Evolutionary conservation across 2,797 vertebrate genomes (phyloP).

Genomic region (Thaleichthys pacificus): DNA sequence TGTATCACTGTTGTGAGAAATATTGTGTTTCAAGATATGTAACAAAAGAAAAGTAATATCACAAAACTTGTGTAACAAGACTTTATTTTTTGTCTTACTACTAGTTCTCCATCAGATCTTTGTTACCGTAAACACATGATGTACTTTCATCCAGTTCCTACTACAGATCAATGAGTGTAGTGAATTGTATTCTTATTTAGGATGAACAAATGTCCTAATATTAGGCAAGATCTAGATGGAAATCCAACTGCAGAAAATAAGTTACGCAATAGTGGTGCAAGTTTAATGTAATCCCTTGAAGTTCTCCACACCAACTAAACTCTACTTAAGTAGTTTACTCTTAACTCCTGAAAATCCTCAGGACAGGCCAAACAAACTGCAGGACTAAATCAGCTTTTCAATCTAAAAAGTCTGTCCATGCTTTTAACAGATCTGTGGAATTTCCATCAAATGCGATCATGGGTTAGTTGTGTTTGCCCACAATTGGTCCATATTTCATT

Average conservation of each 20-base stretch:
- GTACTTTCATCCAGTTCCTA: background rate
- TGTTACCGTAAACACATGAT: too few relatives aligned
- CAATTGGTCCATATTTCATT: background rate
- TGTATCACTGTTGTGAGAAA: background rate
- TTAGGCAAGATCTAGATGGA: background rate
- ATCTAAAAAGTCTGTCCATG: background rate
- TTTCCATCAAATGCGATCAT: background rate
- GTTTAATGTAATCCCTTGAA: background rate
- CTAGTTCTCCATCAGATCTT: background rate
- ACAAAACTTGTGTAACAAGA: background rate
- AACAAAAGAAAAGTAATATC: background rate
- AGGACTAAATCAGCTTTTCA: conserved; percentile 10
- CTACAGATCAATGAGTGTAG: background rate
- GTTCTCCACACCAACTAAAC: background rate
- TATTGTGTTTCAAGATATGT: background rate
- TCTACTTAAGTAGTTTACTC: conserved; percentile 21
- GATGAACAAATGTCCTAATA: background rate
- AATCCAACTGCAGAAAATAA: background rate
- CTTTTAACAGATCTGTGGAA: background rate
- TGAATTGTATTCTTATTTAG: background rate
- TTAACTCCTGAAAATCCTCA: conserved; percentile 23
- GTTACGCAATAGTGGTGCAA: background rate
- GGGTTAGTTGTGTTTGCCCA: background rate
- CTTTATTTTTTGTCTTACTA: background rate
- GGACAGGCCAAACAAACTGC: conserved; percentile 24